Evolutionary conservation across 2,797 vertebrate genomes (phyloP), one percentile per base, ranked within the genome.

Genomic region (Coracias cyanogaster): DNA sequence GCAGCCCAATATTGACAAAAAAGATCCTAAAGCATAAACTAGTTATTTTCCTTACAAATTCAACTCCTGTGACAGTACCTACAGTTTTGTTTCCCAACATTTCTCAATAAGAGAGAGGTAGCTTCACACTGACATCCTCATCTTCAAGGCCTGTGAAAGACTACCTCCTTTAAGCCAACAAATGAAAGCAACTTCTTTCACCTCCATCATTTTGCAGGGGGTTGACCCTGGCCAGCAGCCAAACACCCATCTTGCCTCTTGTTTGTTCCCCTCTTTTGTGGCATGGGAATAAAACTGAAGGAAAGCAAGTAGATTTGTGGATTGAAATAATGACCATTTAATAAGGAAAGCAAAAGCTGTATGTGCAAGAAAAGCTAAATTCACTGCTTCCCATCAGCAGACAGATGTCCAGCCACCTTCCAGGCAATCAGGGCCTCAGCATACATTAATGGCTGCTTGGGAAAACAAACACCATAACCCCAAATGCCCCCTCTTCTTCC

Each of bases 291-390:
- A 52, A 82, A 82, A 79, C 1, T 65, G 18, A 60, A 60, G 10
- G 43, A 16, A 45, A 4, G 7, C 18, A 46, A 82, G 77, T 48
- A 19, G 16, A 21, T 3, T 52, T 0, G 0, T 7, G 10, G 39
- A 64, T 4, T 11, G 14, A 58, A 17, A 33, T n/a, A 43, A 33
- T 2, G 9, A 7, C 21, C 45, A 10, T 66, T 66, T 46, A 24
- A 46, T 18, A n/a, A 9, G 31, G 31, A 33, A 46, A 24, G 31
- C 43, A 46, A 46, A 66, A 46, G 31, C 64, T 46, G 15, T 17
- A 7, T 46, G 31, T 46, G 43, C 64, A 66, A 45, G 31, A 46
- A 33, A 46, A 46, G 15, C 22, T 46, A 33, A 66, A 24, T 46
- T 46, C 43, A 33, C 31, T 66, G 29, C 64, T 46, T 43, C 61